phyloP scores from a whole-genome alignment of 1,140 invertebrate genomes.

The Choristoneura fumiferana region DNA sequence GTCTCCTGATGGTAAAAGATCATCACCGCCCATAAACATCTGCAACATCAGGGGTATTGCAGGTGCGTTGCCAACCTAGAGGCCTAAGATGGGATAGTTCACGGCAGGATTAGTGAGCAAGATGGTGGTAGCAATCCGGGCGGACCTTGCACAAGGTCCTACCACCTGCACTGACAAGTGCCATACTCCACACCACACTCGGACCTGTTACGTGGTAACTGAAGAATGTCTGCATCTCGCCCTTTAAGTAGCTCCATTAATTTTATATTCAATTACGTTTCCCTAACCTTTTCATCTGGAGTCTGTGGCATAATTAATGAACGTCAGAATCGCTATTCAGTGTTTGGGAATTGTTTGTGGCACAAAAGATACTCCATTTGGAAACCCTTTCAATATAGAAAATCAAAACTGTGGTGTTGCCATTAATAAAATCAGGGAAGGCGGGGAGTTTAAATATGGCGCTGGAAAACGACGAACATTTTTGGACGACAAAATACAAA shows the following conservation, averaged over 20 bases:
- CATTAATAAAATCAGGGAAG: conserved; percentile 14
- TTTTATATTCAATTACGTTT: conserved; percentile 3
- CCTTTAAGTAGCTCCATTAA: not conserved
- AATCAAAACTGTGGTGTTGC: conserved; percentile 9
- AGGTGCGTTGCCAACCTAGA: too few relatives aligned
- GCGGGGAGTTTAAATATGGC: not conserved
- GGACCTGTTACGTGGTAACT: too few relatives aligned
- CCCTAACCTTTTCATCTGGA: conserved; percentile 1
- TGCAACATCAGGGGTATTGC: too few relatives aligned
- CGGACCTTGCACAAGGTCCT: too few relatives aligned
- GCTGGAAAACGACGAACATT: not conserved
- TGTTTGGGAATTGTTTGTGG: conserved; percentile 11
- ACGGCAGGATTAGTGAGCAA: too few relatives aligned
- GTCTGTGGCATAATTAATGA: not conserved
- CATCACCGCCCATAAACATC: too few relatives aligned
- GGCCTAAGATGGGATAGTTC: too few relatives aligned
- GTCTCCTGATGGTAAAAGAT: too few relatives aligned
- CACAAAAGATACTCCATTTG: conserved; percentile 17
- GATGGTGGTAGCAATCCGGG: too few relatives aligned
- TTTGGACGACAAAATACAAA: not conserved
- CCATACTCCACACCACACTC: too few relatives aligned
- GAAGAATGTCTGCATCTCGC: too few relatives aligned
- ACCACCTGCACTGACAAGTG: too few relatives aligned
- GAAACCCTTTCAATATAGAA: conserved; percentile 15
- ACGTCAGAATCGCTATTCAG: conserved; percentile 8